Evolutionary conservation across 1,140 invertebrate genomes (phyloP).

Genomic region (Vanessa atalanta): DNA sequence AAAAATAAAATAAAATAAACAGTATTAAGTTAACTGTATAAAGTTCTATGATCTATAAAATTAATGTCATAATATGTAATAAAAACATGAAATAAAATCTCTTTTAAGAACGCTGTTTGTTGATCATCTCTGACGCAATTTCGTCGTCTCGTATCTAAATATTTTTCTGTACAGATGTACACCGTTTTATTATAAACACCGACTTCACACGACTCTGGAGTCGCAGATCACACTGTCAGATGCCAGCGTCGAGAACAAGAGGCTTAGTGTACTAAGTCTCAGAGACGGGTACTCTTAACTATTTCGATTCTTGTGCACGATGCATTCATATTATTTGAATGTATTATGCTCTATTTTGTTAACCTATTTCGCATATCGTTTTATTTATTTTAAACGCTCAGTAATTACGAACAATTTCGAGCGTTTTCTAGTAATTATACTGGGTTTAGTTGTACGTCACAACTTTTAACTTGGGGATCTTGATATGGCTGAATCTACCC

Average conservation of each 20-base stretch:
- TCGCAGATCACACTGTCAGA: constrained; percentile 14
- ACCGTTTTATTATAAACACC: constrained; percentile 19
- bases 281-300: constrained; percentile 1
- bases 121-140: not conserved
- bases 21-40: too few species aligned
- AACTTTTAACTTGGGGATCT: too few species aligned
- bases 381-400: not conserved
- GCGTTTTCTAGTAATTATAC: too few species aligned
- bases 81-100: too few species aligned
- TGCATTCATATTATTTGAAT: not conserved
- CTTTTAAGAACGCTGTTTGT: not conserved
- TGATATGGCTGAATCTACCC: too few species aligned
- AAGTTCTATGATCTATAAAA: too few species aligned
- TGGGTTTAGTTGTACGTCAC: too few species aligned
- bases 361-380: not conserved
- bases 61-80: too few species aligned
- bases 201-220: constrained; percentile 4
- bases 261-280: constrained; percentile 15
- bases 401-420: not conserved
- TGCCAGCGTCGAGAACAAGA: constrained; percentile 10
- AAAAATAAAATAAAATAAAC: too few species aligned
- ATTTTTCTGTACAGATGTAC: not conserved
- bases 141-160: not conserved
- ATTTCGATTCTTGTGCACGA: constrained; percentile 5
- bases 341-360: not conserved